Evolutionary conservation across 2,113 vertebrate genomes (phyloP).

Genomic region (Notiomystis cincta): DNA sequence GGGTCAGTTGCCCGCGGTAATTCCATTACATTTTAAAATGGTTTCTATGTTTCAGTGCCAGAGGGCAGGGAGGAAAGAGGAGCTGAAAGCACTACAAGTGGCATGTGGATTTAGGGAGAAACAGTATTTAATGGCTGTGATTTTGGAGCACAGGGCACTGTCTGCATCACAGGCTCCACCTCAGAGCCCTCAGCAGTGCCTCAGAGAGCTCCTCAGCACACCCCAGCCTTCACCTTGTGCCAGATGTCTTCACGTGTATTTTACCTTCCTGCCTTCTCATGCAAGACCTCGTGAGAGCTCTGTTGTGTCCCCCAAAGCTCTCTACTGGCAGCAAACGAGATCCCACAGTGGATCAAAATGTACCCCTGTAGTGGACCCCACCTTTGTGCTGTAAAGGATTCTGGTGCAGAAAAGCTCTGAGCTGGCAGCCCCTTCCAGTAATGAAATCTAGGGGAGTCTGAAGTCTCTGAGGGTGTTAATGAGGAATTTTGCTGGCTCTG

Average conservation of each 20-base stretch:
- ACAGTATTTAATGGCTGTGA: background rate
- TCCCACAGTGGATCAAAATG: too few species aligned
- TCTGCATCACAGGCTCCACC: background rate
- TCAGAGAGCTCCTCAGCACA: background rate
- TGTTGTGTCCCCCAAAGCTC: background rate
- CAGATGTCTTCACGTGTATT: background rate
- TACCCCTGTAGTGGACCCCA: background rate
- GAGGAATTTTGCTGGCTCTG: background rate
- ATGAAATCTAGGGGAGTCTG: background rate
- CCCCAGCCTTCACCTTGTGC: background rate
- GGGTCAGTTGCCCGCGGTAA: too few species aligned
- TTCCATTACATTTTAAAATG: constrained; percentile 1
- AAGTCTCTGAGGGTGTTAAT: background rate
- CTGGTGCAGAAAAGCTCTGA: background rate
- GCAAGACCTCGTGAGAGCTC: background rate
- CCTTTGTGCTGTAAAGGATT: background rate
- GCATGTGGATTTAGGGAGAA: background rate
- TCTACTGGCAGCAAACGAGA: background rate
- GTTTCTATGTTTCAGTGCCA: background rate
- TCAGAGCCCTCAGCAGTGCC: background rate
- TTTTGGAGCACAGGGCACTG: background rate
- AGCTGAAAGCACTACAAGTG: background rate
- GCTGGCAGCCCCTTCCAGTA: background rate
- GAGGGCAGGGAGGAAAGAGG: background rate
- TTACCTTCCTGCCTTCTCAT: background rate